These are phyloP conservation scores for Brienomyrus longianalis DNA, from an alignment of 2,113 vertebrate genomes.

Conservation along the genomic window DNA sequence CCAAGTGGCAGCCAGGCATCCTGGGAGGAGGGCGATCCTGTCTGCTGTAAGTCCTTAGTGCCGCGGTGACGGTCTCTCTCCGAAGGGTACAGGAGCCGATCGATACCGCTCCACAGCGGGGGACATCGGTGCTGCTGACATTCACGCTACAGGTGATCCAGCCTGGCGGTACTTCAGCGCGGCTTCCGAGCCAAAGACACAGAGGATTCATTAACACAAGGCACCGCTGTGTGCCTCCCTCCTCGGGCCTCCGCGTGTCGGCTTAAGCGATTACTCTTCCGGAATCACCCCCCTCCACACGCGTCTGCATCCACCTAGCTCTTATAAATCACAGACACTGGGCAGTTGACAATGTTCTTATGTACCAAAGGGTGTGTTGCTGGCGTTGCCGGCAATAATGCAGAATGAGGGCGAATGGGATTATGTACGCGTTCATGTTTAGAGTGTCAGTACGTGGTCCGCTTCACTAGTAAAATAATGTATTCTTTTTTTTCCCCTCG, in stretches of 20 bases:
- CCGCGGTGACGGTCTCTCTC: neutral
- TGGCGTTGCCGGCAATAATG: neutral
- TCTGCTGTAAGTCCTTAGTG: neutral
- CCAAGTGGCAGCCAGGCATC: neutral
- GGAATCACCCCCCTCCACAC: neutral
- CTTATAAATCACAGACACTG: neutral
- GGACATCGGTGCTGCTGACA: neutral
- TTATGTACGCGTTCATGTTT: neutral
- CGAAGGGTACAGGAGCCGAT: neutral
- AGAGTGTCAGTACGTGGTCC: neutral
- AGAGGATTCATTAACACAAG: neutral
- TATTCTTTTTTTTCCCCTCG: neutral
- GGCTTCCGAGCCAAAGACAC: neutral
- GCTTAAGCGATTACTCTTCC: neutral
- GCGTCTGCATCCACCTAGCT: neutral
- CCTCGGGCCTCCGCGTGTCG: neutral
- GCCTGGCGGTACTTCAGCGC: neutral
- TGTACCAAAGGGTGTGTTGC: neutral
- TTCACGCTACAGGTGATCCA: neutral
- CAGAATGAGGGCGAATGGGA: neutral
- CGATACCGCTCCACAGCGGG: slow-evolving; percentile 5
- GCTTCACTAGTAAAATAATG: neutral
- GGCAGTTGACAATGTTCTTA: neutral
- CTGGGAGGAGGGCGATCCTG: neutral
- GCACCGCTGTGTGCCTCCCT: neutral